Percentiles rank a stretch among this genome's conserved stretches.
Evolutionary conservation across 2,888 invertebrate genomes (phyloP).

Genomic region (Brenthis daphne): DNA sequence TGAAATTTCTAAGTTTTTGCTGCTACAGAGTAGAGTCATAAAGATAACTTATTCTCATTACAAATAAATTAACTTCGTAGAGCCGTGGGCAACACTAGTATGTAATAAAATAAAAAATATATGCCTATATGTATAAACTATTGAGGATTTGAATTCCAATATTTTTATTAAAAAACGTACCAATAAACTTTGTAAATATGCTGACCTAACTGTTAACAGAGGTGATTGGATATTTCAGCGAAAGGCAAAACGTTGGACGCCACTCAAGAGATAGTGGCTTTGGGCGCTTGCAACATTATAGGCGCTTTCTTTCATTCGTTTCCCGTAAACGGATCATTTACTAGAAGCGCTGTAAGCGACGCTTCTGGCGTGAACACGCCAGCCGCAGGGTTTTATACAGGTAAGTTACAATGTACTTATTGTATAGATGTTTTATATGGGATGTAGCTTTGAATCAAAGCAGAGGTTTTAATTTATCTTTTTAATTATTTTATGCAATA

Average conservation of each 20-base stretch:
- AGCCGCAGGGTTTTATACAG: conserved; percentile 87
- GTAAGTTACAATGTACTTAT: conserved; percentile 55
- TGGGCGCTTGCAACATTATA: conserved; percentile 88
- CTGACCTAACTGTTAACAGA: conserved; percentile 44
- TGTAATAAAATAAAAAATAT: too few relatives aligned
- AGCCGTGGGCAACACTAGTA: too few relatives aligned
- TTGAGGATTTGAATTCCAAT: too few relatives aligned
- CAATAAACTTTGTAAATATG: not conserved
- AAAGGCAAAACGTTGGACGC: conserved; percentile 87
- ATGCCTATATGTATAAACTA: too few relatives aligned
- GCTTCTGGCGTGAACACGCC: conserved; percentile 90
- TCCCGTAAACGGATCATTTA: conserved; percentile 89
- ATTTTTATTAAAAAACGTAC: conserved; percentile 1
- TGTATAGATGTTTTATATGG: too few relatives aligned
- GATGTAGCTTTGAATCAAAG: too few relatives aligned
- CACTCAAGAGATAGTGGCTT: conserved; percentile 90
- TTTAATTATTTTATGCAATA: too few relatives aligned
- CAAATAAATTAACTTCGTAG: too few relatives aligned
- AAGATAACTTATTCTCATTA: too few relatives aligned
- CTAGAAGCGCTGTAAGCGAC: conserved; percentile 90
- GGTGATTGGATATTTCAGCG: conserved; percentile 71
- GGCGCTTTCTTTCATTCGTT: conserved; percentile 90
- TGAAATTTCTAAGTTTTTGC: too few relatives aligned
- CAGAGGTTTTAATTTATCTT: too few relatives aligned
- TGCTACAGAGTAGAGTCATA: too few relatives aligned